These are phyloP conservation scores for Tryphoninae sp. DNA, from an alignment of 2,888 invertebrate genomes.

Conservation along the genomic window DNA sequence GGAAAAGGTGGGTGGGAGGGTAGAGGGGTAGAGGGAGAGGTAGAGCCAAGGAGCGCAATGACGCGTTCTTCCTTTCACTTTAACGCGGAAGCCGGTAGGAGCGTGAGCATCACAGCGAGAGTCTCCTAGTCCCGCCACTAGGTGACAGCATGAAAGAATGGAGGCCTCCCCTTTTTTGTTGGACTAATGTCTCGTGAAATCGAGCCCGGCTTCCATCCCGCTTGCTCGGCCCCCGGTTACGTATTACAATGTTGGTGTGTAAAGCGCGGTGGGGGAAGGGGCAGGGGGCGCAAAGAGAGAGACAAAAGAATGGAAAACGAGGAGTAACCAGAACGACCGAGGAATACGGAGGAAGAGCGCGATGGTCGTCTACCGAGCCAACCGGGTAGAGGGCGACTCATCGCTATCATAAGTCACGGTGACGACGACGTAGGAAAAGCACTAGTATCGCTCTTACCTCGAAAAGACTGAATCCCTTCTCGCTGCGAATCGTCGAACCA, in stretches of 20 bases:
- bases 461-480: conserved; percentile 21
- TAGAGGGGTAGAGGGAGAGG: too few species aligned
- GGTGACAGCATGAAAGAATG: conserved; percentile 64
- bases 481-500: conserved; percentile 37
- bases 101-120: conserved; percentile 50
- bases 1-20: not conserved
- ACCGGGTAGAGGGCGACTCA: conserved; percentile 56
- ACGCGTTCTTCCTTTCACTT: conserved; percentile 65
- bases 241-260: conserved; percentile 9
- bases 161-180: conserved; percentile 60
- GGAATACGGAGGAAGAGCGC: not conserved
- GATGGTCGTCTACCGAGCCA: conserved; percentile 47
- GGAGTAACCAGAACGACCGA: conserved; percentile 7
- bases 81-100: conserved; percentile 59
- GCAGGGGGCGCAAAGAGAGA: not conserved
- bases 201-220: conserved; percentile 55
- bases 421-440: conserved; percentile 50
- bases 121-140: conserved; percentile 44
- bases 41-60: conserved; percentile 50
- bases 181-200: conserved; percentile 64
- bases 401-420: conserved; percentile 63
- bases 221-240: conserved; percentile 3
- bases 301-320: conserved; percentile 26
- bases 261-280: not conserved
- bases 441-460: not conserved